Base-by-base conservation (phyloP, 2,888 invertebrate species). In the Cephonodes hylas region DNA sequence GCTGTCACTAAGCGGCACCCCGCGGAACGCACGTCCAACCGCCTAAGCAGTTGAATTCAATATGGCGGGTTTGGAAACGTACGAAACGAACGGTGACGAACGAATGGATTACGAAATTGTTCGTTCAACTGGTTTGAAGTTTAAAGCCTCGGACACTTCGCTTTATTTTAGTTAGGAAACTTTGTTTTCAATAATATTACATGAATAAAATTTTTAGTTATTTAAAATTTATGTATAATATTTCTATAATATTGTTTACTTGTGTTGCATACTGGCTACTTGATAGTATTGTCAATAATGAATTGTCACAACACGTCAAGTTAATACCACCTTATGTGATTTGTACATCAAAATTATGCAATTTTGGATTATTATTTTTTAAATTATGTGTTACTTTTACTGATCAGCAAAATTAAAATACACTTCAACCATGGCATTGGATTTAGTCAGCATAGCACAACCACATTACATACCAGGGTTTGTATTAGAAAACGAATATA, bases 381-480 rank as follows among this genome's bases (percentile, higher is more conserved):
- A 83, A 84, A 84, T 80, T 81, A 83, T 83, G 80, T 71, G 75
- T 78, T 74, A 64, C 74, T 57, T 60, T 46, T 59, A 58, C 63
- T 62, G 56, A 61, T 18, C n/a, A n/a, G n/a, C n/a, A n/a, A n/a
- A n/a, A n/a, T n/a, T n/a, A n/a, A n/a, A n/a, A n/a, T n/a, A n/a
- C n/a, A n/a, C n/a, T n/a, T n/a, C n/a, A n/a, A 63, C 65, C 60
- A 91, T 93, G 93, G 92, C 93, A 68, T 85, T 94, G 83, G 94
- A 94, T 76, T 85, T 94, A 72, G 93, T 94, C 72, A 88, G 90
- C 68, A 95, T 95, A 31, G 94, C 95, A 34, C 94, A 96, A 75
- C 96, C 96, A 0, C 96, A 96, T 85, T 94, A 95, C 66, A 94
- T 96, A 66, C 96, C 96, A 57, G 96, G 96, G 96, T 96, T 59